A percentile compares a stretch with the other conserved stretches of the same genome.
phyloP scores from a whole-genome alignment of 2,888 invertebrate species.

The Eupithecia pulchellata region DNA sequence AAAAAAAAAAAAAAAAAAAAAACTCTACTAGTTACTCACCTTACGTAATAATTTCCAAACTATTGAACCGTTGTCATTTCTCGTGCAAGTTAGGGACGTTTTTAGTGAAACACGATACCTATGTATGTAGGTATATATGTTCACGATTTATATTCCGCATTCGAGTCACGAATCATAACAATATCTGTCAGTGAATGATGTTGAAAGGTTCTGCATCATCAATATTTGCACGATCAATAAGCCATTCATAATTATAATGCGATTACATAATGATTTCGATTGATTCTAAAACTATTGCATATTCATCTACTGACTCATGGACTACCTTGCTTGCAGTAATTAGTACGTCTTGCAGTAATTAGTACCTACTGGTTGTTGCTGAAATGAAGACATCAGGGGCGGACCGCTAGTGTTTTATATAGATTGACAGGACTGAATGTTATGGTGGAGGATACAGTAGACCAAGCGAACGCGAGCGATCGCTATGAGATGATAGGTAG shows the following conservation, averaged over 20 bases:
- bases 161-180: constrained; percentile 9
- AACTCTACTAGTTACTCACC: background rate
- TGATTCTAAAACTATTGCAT: constrained; percentile 12
- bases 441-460: no score
- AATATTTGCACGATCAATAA: constrained; percentile 20
- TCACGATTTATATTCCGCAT: constrained; percentile 23
- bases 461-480: no score
- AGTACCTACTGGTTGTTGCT: no score
- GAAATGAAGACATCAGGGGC: background rate
- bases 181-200: background rate
- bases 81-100: background rate
- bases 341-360: no score
- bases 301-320: constrained; percentile 13
- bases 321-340: no score
- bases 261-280: constrained; percentile 19
- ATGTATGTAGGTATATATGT: no score
- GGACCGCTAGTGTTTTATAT: no score
- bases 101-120: constrained; percentile 17
- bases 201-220: constrained; percentile 19
- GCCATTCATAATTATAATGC: constrained; percentile 31
- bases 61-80: background rate
- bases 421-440: background rate
- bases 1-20: no score
- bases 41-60: background rate
- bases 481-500: no score